phyloP scores from a whole-genome alignment of 2,888 invertebrate species.

The Stratiomys singularior region DNA sequence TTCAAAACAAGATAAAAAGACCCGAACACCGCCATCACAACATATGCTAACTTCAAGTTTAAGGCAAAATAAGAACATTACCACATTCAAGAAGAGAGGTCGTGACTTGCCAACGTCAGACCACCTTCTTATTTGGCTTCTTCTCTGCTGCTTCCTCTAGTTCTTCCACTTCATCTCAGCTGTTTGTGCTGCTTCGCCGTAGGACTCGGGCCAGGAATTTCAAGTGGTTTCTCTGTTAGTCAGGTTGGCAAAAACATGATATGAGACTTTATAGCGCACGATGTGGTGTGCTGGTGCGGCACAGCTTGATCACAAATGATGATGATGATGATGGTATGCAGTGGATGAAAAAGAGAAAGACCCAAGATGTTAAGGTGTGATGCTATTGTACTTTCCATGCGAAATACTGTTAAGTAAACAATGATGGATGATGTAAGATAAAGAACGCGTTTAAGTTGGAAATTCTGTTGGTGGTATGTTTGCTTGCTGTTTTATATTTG shows the following conservation, averaged over 20 bases:
- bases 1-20: no score
- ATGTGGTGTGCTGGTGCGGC: no score
- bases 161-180: background rate
- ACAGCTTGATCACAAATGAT: background rate
- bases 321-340: background rate
- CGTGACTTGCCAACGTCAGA: background rate
- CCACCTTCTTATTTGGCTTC: background rate
- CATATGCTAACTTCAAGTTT: background rate
- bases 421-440: constrained; percentile 46
- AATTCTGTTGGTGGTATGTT: no score
- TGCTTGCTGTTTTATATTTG: no score
- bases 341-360: background rate
- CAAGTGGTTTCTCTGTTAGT: no score
- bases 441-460: constrained; percentile 35
- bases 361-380: constrained; percentile 5
- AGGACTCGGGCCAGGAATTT: no score
- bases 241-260: no score
- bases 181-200: background rate
- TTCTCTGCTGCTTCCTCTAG: background rate
- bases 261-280: no score
- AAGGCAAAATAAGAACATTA: constrained; percentile 4
- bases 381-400: constrained; percentile 43
- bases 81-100: background rate
- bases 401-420: constrained; percentile 47
- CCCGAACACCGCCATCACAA: no score